Base-by-base conservation (phyloP, 2,113 vertebrate species). In the Pomatostomus ruficeps region DNA sequence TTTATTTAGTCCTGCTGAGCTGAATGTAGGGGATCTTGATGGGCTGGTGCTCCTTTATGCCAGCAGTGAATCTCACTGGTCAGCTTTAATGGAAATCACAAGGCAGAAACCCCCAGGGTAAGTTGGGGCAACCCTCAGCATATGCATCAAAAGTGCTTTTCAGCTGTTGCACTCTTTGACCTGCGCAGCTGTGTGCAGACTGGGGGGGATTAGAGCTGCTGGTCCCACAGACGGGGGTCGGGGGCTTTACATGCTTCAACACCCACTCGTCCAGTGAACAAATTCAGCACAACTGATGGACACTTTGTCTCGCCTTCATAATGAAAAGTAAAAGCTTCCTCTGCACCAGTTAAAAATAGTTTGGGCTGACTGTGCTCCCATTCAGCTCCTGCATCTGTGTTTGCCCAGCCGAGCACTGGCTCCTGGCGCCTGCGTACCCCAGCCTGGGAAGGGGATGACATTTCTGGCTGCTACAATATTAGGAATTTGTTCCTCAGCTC, bases 241-340 rank as follows among this genome's bases (percentile, higher is more conserved):
- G 48, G 82, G 83, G 48, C 74, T 92, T 79, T 87, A 20, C 59
- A 33, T 63, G 46, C 73, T 70, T 55, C 74, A 42, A 35, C 84
- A 84, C 70, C 67, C 80, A 57, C 43, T 48, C 55, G 0, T 6
- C 1, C 36, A 73, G 71, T 9, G 67, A 85, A 57, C 87, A 71
- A 88, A 88, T 51, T 59, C 71, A 66, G 85, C 28, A 15, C 82
- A 80, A 67, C 88, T 83, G 88, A 77, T 0, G 57, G 78, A 36
- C 28, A 36, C 82, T 83, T 94, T 95, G 93, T 91, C 82, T 88
- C 25, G 31, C 52, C 18, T n/a, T 82, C 19, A 1, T 79, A 77
- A 83, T 74, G 91, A 83, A 88, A 96, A 93, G 88, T 88, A 85
- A 93, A 94, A 91, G 85, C 89, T 96, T 94, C 93, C 88, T 93